phyloP scores from a whole-genome alignment of 2,113 vertebrate genomes.

The Aphelocoma coerulescens region DNA sequence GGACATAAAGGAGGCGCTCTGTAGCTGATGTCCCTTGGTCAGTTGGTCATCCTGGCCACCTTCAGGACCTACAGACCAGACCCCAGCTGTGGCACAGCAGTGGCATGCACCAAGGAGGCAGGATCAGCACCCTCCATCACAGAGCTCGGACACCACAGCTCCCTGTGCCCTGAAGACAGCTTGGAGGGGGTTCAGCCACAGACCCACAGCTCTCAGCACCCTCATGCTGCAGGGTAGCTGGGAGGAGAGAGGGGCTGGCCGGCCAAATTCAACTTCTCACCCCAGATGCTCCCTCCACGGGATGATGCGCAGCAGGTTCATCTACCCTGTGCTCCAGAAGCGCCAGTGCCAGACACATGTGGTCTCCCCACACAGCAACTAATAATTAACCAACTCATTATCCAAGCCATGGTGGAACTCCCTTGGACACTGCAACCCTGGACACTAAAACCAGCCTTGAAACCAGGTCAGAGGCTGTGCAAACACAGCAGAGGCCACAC shows the following conservation, averaged over 20 bases:
- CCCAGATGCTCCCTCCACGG: fast-evolving
- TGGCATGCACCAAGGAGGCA: fast-evolving
- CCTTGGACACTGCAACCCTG: not conserved
- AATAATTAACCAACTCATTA: constrained; percentile 36
- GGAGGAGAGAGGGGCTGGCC: not conserved
- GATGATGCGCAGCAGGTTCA: not conserved
- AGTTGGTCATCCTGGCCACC: not conserved
- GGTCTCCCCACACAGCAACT: not conserved
- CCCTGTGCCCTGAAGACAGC: not conserved
- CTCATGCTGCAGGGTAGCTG: not conserved
- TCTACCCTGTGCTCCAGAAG: not conserved
- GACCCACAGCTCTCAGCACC: not conserved
- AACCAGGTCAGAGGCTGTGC: not conserved
- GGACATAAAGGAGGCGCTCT: not conserved
- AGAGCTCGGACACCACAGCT: fast-evolving
- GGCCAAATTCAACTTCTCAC: fast-evolving
- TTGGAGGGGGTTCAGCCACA: not conserved
- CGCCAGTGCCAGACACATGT: not conserved
- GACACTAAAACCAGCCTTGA: not conserved
- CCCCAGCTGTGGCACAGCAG: not conserved
- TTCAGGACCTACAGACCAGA: not conserved
- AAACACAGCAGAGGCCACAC: not conserved
- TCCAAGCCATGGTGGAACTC: not conserved
- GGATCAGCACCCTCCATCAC: not conserved
- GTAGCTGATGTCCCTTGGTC: not conserved